phyloP scores from a whole-genome alignment of 1,140 invertebrate species.

The Atopsyche davidsoni region DNA sequence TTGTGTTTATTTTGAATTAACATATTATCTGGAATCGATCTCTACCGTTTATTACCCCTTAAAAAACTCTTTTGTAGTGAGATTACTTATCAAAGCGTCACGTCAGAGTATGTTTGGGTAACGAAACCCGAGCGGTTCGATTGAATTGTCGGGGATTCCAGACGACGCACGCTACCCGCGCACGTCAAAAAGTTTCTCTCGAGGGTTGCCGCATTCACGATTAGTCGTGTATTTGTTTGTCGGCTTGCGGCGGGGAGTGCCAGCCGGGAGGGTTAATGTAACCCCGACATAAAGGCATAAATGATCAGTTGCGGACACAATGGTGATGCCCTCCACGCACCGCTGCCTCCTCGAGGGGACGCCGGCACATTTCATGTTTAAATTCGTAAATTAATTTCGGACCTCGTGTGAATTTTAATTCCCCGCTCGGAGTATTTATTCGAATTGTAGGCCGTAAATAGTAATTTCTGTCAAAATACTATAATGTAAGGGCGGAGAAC shows the following conservation, averaged over 20 bases:
- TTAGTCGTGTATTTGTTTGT: slow-evolving; percentile 30
- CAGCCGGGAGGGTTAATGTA: slow-evolving; percentile 23
- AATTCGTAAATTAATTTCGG: slow-evolving; percentile 18
- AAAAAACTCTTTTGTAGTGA: too few species aligned
- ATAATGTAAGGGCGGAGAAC: too few species aligned
- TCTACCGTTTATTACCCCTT: too few species aligned
- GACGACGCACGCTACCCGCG: too few species aligned
- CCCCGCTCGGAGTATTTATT: neutral
- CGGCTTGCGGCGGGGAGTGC: slow-evolving; percentile 20
- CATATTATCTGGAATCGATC: too few species aligned
- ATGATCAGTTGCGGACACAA: slow-evolving; percentile 31
- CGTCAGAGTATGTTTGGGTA: too few species aligned
- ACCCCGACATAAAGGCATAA: slow-evolving; percentile 31
- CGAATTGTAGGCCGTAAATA: neutral
- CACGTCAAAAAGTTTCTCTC: too few species aligned
- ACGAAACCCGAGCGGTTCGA: too few species aligned
- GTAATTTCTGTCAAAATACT: neutral
- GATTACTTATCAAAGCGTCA: too few species aligned
- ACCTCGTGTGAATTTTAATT: slow-evolving; percentile 23
- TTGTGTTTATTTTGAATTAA: too few species aligned
- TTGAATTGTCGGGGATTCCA: too few species aligned
- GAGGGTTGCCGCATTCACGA: slow-evolving; percentile 24
- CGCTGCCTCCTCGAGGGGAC: slow-evolving; percentile 1
- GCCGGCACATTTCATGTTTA: slow-evolving; percentile 4
- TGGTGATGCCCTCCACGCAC: slow-evolving; percentile 26